A percentile compares a stretch with the other conserved stretches of the same genome.
phyloP scores from a whole-genome alignment of 2,888 invertebrate species.

The Eumerus sabulonum region DNA sequence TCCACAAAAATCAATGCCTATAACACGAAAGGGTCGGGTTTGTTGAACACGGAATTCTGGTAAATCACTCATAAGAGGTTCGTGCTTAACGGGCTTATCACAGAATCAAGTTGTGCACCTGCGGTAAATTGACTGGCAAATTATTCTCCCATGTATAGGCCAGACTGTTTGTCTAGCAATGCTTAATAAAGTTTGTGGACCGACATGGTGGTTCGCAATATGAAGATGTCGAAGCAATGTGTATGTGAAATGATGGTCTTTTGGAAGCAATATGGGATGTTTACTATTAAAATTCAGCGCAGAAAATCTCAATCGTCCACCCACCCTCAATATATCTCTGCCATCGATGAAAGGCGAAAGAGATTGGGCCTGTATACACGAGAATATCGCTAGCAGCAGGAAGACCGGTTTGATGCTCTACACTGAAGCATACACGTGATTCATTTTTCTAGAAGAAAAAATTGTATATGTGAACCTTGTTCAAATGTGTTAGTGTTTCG shows the following conservation, averaged over 20 bases:
- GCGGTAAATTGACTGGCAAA: slow-evolving; percentile 27
- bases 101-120: slow-evolving; percentile 47
- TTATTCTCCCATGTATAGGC: slow-evolving; percentile 30
- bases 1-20: slow-evolving; percentile 53
- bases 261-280: slow-evolving; percentile 54
- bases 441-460: too few species aligned
- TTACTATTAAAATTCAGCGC: slow-evolving; percentile 31
- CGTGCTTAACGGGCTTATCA: slow-evolving; percentile 29
- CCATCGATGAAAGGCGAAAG: slow-evolving; percentile 52
- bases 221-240: too few species aligned
- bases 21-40: slow-evolving; percentile 35
- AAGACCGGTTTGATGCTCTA: too few species aligned
- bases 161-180: slow-evolving; percentile 34
- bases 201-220: slow-evolving; percentile 72
- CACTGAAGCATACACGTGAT: too few species aligned
- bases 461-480: too few species aligned
- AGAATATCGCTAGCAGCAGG: too few species aligned
- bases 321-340: slow-evolving; percentile 45
- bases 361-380: slow-evolving; percentile 35
- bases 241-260: slow-evolving; percentile 27
- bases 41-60: slow-evolving; percentile 36
- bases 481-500: too few species aligned
- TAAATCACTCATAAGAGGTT: slow-evolving; percentile 49
- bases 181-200: slow-evolving; percentile 67
- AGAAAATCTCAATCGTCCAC: slow-evolving; percentile 51